Conservation (phyloP, 2,113 vertebrate species). For the Sphyrna mokarran region DNA sequence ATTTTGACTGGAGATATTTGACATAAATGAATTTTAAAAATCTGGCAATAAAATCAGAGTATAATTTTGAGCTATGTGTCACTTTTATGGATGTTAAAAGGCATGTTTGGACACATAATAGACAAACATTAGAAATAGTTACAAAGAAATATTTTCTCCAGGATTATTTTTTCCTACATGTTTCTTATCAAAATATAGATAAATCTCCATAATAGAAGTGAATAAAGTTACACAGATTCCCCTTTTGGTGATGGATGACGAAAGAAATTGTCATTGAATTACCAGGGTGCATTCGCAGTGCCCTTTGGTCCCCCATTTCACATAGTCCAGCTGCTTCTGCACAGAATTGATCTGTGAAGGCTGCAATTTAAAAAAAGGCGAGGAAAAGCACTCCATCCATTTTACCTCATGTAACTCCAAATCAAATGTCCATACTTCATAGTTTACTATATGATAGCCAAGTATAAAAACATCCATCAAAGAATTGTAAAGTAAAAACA, state of each 20-base stretch:
- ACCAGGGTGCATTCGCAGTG: constrained; percentile 7
- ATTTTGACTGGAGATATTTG: neutral
- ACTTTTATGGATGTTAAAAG: neutral
- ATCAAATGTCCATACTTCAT: constrained; percentile 5
- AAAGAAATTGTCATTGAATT: constrained; percentile 31
- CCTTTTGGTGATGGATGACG: constrained; percentile 12
- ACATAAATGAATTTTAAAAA: neutral
- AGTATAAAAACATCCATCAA: constrained; percentile 66
- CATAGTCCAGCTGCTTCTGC: constrained; percentile 15
- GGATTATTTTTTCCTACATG: neutral
- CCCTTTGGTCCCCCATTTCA: constrained; percentile 18
- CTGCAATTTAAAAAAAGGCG: neutral
- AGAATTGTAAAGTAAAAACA: constrained; percentile 64
- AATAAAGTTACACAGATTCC: neutral
- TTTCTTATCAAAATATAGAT: constrained; percentile 20
- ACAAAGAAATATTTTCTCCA: neutral
- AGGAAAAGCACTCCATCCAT: neutral
- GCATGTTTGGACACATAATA: neutral
- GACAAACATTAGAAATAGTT: neutral
- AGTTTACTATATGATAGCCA: constrained; percentile 54
- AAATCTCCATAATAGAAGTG: constrained; percentile 8
- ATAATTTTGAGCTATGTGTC: neutral
- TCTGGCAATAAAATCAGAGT: neutral
- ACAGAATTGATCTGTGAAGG: constrained; percentile 30
- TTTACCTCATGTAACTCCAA: neutral